phyloP scores from a whole-genome alignment of 2,888 invertebrate species.

The Tetragonisca angustula region DNA sequence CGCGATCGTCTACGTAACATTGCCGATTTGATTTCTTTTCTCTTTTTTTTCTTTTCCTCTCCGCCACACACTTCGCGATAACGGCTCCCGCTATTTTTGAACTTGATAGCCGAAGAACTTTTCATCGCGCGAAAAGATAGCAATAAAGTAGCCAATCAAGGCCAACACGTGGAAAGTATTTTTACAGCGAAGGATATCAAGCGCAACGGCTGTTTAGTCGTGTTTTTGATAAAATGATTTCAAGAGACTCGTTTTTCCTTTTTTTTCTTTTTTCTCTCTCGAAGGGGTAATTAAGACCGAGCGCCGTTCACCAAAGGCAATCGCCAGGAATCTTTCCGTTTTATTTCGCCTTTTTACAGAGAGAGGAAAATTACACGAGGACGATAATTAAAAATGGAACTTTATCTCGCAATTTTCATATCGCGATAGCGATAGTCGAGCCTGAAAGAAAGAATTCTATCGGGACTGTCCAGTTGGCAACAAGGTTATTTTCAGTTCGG shows the following conservation, averaged over 20 bases:
- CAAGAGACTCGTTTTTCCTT: neutral
- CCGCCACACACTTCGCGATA: slow-evolving; percentile 17
- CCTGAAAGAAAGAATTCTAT: neutral
- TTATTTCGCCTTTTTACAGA: neutral
- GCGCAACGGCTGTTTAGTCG: neutral
- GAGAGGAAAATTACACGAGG: neutral
- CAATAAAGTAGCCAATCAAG: neutral
- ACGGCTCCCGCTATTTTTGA: slow-evolving; percentile 6
- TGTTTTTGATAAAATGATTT: neutral
- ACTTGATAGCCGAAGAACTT: slow-evolving; percentile 25
- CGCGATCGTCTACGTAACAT: neutral
- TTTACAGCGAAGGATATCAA: neutral
- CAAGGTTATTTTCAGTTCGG: neutral
- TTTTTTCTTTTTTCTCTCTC: neutral
- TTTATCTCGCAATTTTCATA: neutral
- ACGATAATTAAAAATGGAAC: neutral
- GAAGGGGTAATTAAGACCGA: neutral
- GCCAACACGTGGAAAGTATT: neutral
- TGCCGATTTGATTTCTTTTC: no score
- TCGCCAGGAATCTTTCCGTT: neutral
- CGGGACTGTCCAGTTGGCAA: neutral
- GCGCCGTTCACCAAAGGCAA: rapidly evolving
- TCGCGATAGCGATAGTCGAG: neutral
- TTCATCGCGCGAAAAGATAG: neutral
- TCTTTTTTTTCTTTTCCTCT: no score